Percentiles rank a stretch among this genome's conserved stretches.
These are phyloP conservation scores for Zaprionus obscuricornis DNA, from an alignment of 2,888 invertebrate species.

Conservation along the genomic window DNA sequence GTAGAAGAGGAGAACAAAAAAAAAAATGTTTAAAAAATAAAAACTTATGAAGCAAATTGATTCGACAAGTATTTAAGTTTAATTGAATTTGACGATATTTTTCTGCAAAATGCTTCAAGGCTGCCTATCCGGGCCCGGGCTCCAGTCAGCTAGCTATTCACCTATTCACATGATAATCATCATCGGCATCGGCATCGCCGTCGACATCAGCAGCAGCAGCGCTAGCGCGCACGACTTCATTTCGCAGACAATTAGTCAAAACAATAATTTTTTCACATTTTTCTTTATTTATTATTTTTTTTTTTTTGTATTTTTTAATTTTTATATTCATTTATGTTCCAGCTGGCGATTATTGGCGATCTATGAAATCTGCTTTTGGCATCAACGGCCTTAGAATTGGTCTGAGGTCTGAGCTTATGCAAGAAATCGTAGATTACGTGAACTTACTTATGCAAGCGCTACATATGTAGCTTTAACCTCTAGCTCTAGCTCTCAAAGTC, in stretches of 20 bases:
- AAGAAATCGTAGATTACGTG: constrained; percentile 46
- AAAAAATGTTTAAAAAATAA: neutral
- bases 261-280: constrained; percentile 43
- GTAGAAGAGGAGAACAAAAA: constrained; percentile 12
- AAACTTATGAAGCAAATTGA: constrained; percentile 59
- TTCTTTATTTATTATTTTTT: too few species aligned
- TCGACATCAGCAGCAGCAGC: too few species aligned
- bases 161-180: constrained; percentile 59
- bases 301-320: constrained; percentile 5
- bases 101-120: constrained; percentile 70
- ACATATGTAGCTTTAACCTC: too few species aligned
- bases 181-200: too few species aligned
- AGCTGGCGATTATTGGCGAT: constrained; percentile 61
- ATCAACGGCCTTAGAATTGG: constrained; percentile 67
- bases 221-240: constrained; percentile 51
- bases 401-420: constrained; percentile 41
- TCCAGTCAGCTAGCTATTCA: constrained; percentile 25
- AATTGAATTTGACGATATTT: constrained; percentile 71
- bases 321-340: constrained; percentile 21
- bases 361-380: constrained; percentile 76
- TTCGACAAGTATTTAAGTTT: constrained; percentile 75
- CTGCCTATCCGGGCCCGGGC: constrained; percentile 41
- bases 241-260: constrained; percentile 68
- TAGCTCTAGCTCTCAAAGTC: constrained; percentile 20
- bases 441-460: constrained; percentile 22